Evolutionary conservation across 1,140 invertebrate genomes (phyloP).

Genomic region (Penaeus vannamei): DNA sequence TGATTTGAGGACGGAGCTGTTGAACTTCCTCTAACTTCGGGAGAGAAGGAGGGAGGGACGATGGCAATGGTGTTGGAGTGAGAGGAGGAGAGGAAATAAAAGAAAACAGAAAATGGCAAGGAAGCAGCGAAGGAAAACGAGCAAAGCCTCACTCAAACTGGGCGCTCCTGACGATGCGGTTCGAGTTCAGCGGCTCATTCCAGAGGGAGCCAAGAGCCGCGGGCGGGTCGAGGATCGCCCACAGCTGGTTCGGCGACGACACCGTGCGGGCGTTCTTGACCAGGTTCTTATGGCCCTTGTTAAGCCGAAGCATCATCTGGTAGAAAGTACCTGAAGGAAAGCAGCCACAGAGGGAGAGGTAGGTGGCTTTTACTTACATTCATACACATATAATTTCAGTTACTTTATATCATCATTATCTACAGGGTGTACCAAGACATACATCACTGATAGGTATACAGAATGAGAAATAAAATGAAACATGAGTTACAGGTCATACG

Average conservation of each 20-base stretch:
- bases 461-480: too few relatives aligned
- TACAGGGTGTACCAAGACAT: too few relatives aligned
- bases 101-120: too few relatives aligned
- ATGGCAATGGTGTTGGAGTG: too few relatives aligned
- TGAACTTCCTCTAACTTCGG: too few relatives aligned
- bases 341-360: too few relatives aligned
- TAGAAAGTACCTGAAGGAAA: conserved; percentile 50
- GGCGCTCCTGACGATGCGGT: conserved; percentile 46
- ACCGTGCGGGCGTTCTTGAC: conserved; percentile 39
- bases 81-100: too few relatives aligned
- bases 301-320: conserved; percentile 46
- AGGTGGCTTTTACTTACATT: not conserved
- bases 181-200: conserved; percentile 35
- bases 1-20: too few relatives aligned
- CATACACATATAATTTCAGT: not conserved
- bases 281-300: conserved; percentile 36
- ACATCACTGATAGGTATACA: too few relatives aligned
- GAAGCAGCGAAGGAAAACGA: too few relatives aligned
- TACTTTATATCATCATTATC: not conserved
- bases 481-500: too few relatives aligned
- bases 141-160: not conserved
- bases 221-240: conserved; percentile 50
- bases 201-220: conserved; percentile 56
- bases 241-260: conserved; percentile 35
- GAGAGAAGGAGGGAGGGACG: too few relatives aligned